These are phyloP conservation scores for Thamnophis sirtalis DNA, from an alignment of 2,113 vertebrate genomes.

Conservation along the genomic window DNA sequence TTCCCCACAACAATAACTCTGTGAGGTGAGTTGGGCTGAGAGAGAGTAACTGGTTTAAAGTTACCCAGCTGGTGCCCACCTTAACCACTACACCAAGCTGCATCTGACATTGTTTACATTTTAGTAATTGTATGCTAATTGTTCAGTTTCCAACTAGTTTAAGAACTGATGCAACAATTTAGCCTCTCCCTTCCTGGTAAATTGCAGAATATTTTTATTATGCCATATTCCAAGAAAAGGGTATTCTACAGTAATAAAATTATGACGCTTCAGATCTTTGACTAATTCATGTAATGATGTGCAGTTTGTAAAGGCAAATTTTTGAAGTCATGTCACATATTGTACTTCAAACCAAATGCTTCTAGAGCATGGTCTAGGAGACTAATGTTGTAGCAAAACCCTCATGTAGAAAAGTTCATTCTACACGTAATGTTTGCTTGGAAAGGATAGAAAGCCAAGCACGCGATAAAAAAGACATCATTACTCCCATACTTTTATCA, in stretches of 20 bases:
- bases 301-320: neutral
- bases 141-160: neutral
- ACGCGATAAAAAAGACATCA: conserved; percentile 37
- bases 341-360: neutral
- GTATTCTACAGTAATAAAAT: neutral
- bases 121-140: neutral
- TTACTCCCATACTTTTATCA: conserved; percentile 52
- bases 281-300: neutral
- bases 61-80: neutral
- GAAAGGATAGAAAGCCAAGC: conserved; percentile 7
- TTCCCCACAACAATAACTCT: too few species aligned
- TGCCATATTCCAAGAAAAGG: neutral
- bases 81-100: neutral
- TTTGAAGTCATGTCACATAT: neutral
- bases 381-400: neutral
- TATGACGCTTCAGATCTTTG: neutral
- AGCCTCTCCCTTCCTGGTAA: neutral
- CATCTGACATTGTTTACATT: neutral
- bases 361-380: neutral
- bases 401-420: neutral
- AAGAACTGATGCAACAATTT: neutral
- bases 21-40: neutral
- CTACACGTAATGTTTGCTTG: neutral
- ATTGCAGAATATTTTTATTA: neutral
- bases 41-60: neutral